Evolutionary conservation across 2,797 vertebrate genomes (phyloP).

Genomic region (Pogonophryne albipinna): DNA sequence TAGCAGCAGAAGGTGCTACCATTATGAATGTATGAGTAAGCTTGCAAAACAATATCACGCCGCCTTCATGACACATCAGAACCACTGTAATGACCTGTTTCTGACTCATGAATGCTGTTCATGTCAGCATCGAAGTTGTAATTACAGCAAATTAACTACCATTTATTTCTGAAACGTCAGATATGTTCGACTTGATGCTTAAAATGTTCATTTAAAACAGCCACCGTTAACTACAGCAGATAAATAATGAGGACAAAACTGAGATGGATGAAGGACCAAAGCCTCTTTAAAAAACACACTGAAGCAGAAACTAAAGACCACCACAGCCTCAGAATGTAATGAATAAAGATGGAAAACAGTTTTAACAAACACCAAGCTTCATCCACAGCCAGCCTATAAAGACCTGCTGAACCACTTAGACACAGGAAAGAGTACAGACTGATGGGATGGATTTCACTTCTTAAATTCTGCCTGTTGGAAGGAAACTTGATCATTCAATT

Average conservation of each 20-base stretch:
- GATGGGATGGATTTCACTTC: constrained; percentile 19
- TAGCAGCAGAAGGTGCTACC: not conserved
- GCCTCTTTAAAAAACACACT: not conserved
- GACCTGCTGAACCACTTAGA: not conserved
- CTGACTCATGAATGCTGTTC: constrained; percentile 4
- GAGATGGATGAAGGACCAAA: not conserved
- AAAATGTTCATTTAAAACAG: not conserved
- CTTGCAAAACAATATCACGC: constrained; percentile 12
- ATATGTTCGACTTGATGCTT: not conserved
- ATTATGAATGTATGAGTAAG: not conserved
- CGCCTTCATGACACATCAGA: not conserved
- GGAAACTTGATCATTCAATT: constrained; percentile 19
- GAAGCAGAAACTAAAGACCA: constrained; percentile 25
- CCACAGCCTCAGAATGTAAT: constrained; percentile 56
- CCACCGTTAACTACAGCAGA: not conserved
- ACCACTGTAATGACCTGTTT: constrained; percentile 3
- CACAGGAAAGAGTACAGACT: not conserved
- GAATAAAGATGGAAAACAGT: constrained; percentile 48
- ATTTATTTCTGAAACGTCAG: not conserved
- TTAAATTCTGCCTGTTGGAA: constrained; percentile 10
- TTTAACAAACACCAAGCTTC: constrained; percentile 23
- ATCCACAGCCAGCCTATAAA: constrained; percentile 11
- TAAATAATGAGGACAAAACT: not conserved
- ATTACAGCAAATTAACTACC: not conserved
- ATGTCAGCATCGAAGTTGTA: not conserved